Evolutionary conservation across 2,113 vertebrate genomes (phyloP).

Genomic region (Protobothrops mucrosquamatus): DNA sequence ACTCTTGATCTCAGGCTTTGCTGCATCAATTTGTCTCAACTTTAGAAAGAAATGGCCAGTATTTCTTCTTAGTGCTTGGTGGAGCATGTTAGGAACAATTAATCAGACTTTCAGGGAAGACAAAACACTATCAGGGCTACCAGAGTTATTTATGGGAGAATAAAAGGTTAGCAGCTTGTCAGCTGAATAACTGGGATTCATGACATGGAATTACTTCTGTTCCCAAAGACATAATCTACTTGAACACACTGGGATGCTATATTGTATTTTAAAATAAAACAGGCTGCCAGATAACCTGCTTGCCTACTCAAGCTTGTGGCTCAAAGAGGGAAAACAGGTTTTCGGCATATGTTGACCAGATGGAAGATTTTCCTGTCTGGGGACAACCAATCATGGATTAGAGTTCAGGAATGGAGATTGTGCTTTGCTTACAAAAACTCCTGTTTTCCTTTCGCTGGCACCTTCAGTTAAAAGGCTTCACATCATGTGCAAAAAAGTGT

Average conservation of each 20-base stretch:
- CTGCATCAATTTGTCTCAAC: not conserved
- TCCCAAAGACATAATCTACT: not conserved
- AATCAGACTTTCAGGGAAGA: slow-evolving; percentile 18
- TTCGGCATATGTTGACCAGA: accelerated
- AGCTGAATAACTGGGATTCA: not conserved
- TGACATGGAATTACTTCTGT: not conserved
- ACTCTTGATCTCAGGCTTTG: not conserved
- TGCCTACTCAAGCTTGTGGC: not conserved
- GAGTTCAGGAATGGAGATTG: not conserved
- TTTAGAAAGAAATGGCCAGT: slow-evolving; percentile 13
- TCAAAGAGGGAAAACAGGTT: accelerated
- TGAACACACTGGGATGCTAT: not conserved
- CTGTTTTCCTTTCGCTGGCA: not conserved
- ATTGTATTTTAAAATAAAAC: not conserved
- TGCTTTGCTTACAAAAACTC: not conserved
- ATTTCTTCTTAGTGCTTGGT: slow-evolving; percentile 7
- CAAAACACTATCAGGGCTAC: not conserved
- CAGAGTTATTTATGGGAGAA: not conserved
- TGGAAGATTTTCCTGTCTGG: not conserved
- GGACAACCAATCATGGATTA: not conserved
- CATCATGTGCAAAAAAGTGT: not conserved
- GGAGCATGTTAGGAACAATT: not conserved
- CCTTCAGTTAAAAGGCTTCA: not conserved
- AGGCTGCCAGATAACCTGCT: not conserved
- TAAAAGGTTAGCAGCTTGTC: not conserved